phyloP scores from a whole-genome alignment of 92 coral and sea anemone genomes.

The Phymanthus crucifer region DNA sequence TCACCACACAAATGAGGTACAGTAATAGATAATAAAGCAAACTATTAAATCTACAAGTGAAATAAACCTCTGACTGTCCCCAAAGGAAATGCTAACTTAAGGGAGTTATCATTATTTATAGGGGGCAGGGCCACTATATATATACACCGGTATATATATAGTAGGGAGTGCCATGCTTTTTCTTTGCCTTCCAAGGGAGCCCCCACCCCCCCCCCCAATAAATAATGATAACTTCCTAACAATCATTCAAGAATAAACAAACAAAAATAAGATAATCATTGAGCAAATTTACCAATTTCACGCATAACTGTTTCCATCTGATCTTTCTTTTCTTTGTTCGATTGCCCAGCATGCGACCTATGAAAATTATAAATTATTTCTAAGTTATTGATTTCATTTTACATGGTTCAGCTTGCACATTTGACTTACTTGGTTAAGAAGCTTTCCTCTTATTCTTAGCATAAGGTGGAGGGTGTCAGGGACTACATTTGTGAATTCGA shows the following conservation, averaged over 20 bases:
- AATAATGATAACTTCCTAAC: too few species aligned
- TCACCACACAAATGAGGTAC: not conserved
- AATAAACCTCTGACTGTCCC: constrained; percentile 4
- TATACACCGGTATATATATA: too few species aligned
- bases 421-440: constrained; percentile 31
- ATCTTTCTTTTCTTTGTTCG: constrained; percentile 20
- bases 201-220: not conserved
- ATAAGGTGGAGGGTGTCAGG: constrained; percentile 28
- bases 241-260: not conserved
- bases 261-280: not conserved
- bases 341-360: constrained; percentile 23
- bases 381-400: not conserved
- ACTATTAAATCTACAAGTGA: not conserved
- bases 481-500: constrained; percentile 1
- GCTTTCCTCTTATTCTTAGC: constrained; percentile 33
- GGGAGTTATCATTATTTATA: too few species aligned
- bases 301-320: constrained; percentile 26
- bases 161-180: not conserved
- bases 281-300: constrained; percentile 27
- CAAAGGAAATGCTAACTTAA: not conserved
- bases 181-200: not conserved
- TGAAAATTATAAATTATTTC: not conserved
- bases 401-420: constrained; percentile 4
- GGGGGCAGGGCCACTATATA: too few species aligned
- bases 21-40: not conserved